These are phyloP conservation scores for Augochlora pura DNA, from an alignment of 1,140 invertebrate species.

Conservation along the genomic window DNA sequence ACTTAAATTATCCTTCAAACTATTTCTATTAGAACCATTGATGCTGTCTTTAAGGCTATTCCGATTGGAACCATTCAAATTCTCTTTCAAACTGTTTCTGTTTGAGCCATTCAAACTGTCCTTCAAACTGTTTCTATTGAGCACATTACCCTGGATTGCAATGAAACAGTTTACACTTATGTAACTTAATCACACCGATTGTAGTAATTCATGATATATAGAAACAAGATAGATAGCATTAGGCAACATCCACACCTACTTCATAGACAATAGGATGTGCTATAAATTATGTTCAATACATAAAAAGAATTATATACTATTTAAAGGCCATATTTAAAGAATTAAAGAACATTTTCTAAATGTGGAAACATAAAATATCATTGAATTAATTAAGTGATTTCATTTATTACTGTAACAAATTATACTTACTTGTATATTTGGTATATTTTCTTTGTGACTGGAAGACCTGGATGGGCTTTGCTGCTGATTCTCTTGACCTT, in stretches of 20 bases:
- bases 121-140: slow-evolving; percentile 78
- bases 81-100: slow-evolving; percentile 84
- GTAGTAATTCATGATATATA: slow-evolving; percentile 7
- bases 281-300: not conserved
- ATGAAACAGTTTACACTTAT: slow-evolving; percentile 30
- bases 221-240: slow-evolving; percentile 19
- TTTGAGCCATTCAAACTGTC: slow-evolving; percentile 83
- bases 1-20: slow-evolving; percentile 78
- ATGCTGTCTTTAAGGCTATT: slow-evolving; percentile 87
- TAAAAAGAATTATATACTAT: not conserved
- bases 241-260: not conserved
- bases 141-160: slow-evolving; percentile 70
- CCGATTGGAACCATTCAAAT: slow-evolving; percentile 82
- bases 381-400: not conserved
- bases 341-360: not conserved
- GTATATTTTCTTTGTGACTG: slow-evolving; percentile 80
- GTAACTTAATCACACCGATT: slow-evolving; percentile 20
- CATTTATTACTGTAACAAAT: not conserved
- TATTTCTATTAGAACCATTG: slow-evolving; percentile 82
- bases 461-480: slow-evolving; percentile 79
- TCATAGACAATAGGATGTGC: not conserved
- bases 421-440: slow-evolving; percentile 77
- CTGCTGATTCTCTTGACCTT: slow-evolving; percentile 91
- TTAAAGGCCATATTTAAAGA: not conserved
- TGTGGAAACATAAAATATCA: not conserved